Evolutionary conservation across 2,888 invertebrate genomes (phyloP).

Genomic region (Seladonia tumulorum): DNA sequence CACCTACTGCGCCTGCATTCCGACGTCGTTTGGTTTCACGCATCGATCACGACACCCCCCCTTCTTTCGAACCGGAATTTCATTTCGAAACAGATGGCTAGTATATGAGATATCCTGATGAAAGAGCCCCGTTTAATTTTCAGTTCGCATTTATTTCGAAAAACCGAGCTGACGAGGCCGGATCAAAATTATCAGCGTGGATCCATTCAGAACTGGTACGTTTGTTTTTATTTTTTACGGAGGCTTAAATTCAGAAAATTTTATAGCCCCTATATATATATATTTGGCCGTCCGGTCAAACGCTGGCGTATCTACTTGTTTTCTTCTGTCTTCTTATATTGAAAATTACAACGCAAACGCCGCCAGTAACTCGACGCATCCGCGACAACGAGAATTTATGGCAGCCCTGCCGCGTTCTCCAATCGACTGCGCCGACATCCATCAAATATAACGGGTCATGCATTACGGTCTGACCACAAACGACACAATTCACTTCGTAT

Average conservation of each 20-base stretch:
- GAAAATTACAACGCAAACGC: background rate
- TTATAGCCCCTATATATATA: too few species aligned
- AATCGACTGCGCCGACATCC: background rate
- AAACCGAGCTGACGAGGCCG: background rate
- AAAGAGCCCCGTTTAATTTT: background rate
- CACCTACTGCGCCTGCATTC: conserved; percentile 26
- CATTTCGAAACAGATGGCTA: background rate
- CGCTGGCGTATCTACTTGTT: conserved; percentile 11
- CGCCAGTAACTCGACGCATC: background rate
- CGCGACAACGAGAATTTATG: conserved; percentile 9
- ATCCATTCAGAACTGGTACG: background rate
- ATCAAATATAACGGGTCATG: background rate
- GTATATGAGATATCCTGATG: too few species aligned
- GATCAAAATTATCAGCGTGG: too few species aligned
- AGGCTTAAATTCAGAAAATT: too few species aligned
- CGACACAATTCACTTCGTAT: conserved; percentile 9
- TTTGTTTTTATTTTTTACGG: background rate
- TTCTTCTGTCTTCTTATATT: background rate
- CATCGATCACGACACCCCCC: conserved; percentile 15
- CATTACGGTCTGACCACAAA: background rate
- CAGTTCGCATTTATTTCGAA: background rate
- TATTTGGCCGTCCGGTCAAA: conserved; percentile 17
- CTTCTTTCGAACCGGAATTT: conserved; percentile 14
- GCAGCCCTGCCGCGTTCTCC: background rate
- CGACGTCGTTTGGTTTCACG: background rate